These are phyloP conservation scores for Sebastes oblongus DNA, from an alignment of 2,797 vertebrate genomes.

Conservation along the genomic window DNA sequence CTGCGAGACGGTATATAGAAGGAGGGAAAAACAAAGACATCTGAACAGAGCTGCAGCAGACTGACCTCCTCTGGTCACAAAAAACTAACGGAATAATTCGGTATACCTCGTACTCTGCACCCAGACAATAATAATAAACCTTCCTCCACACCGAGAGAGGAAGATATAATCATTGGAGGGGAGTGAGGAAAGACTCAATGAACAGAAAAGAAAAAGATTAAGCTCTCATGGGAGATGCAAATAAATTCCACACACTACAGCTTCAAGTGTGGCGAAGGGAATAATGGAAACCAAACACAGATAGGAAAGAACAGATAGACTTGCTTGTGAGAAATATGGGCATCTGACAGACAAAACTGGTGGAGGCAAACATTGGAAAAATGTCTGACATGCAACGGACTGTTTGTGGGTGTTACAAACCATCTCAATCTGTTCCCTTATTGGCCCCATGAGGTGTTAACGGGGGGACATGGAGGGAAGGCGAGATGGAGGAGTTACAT, in stretches of 20 bases:
- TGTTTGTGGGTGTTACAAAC: conserved; percentile 19
- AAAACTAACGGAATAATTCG: neutral
- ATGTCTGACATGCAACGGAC: conserved; percentile 11
- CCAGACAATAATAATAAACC: conserved; percentile 29
- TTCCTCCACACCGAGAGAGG: neutral
- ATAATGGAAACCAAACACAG: conserved; percentile 4
- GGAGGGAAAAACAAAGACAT: neutral
- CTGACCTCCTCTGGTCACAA: conserved; percentile 14
- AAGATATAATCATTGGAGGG: conserved; percentile 22
- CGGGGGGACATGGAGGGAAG: neutral
- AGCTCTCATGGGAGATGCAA: conserved; percentile 20
- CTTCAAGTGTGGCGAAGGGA: conserved; percentile 10
- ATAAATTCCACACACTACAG: conserved; percentile 13
- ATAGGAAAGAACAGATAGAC: conserved; percentile 3
- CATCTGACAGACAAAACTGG: conserved; percentile 28
- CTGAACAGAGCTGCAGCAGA: neutral
- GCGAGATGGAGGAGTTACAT: conserved; percentile 11
- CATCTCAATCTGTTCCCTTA: conserved; percentile 31
- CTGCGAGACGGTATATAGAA: neutral
- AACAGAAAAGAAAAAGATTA: conserved; percentile 23
- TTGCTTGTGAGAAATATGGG: conserved; percentile 22
- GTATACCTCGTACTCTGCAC: neutral
- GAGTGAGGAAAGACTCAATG: conserved; percentile 20
- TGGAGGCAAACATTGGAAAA: conserved; percentile 2
- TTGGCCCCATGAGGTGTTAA: conserved; percentile 31